phyloP scores from a whole-genome alignment of 1,140 invertebrate genomes.

The Diploscapter pachys region DNA sequence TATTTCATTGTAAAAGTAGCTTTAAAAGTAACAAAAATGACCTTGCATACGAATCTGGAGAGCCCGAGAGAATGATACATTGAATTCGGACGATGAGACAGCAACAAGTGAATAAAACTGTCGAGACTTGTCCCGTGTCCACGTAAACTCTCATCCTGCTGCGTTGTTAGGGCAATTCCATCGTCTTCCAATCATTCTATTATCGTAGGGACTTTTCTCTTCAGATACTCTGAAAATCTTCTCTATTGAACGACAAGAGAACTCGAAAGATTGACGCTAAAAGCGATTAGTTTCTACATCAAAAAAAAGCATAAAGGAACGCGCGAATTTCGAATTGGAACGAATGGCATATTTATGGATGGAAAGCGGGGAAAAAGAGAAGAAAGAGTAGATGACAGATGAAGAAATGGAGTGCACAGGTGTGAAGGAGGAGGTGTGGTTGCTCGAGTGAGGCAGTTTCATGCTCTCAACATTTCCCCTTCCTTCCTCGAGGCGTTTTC shows the following conservation, averaged over 20 bases:
- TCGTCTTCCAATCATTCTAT: neutral
- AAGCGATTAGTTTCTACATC: neutral
- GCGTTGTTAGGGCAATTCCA: slow-evolving; percentile 3
- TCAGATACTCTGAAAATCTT: neutral
- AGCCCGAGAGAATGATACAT: slow-evolving; percentile 43
- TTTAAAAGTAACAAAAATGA: slow-evolving; percentile 16
- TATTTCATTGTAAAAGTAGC: too few relatives aligned
- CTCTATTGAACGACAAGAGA: neutral
- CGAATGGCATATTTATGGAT: neutral
- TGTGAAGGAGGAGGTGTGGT: neutral
- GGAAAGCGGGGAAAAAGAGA: neutral
- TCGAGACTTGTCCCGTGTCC: too few relatives aligned
- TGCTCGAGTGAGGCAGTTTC: neutral
- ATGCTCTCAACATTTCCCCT: neutral
- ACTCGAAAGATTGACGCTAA: neutral
- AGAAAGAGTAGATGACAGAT: neutral
- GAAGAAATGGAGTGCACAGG: neutral
- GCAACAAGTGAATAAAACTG: neutral
- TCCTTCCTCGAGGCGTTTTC: neutral
- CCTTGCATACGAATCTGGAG: slow-evolving; percentile 48
- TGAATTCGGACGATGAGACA: slow-evolving; percentile 1
- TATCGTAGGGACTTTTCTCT: neutral
- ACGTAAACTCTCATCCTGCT: too few relatives aligned
- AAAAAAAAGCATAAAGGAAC: neutral
- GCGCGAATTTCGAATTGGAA: neutral